phyloP scores from a whole-genome alignment of 2,888 invertebrate species.

The Actias luna region DNA sequence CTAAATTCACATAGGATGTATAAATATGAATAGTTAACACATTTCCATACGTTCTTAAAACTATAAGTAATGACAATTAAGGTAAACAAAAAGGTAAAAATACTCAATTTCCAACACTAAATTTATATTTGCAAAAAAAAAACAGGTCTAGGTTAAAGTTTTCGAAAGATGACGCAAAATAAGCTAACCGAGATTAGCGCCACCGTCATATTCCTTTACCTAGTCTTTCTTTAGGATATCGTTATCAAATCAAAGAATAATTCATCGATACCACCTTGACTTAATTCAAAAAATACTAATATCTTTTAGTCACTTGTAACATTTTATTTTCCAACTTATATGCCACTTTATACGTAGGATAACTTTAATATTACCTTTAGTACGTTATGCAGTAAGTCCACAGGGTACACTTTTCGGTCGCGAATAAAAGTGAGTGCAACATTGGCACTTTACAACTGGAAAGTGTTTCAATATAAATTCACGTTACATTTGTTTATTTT shows the following conservation, averaged over 20 bases:
- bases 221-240: no score
- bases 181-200: no score
- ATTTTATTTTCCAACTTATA: neutral
- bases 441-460: conserved; percentile 26
- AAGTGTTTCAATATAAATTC: conserved; percentile 25
- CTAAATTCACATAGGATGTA: neutral
- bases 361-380: conserved; percentile 30
- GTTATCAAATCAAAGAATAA: neutral
- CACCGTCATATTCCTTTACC: no score
- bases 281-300: neutral
- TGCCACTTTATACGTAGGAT: conserved; percentile 17
- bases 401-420: conserved; percentile 32
- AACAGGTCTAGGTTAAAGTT: no score
- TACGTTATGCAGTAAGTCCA: conserved; percentile 26
- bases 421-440: conserved; percentile 34
- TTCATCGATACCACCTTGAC: neutral
- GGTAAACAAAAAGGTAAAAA: no score
- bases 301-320: neutral
- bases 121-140: no score
- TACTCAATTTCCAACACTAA: no score
- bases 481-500: conserved; percentile 13
- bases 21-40: no score
- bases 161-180: no score
- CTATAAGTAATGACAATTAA: no score
- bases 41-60: no score